phyloP scores from a whole-genome alignment of 1,140 invertebrate species.

The Acyrthosiphon pisum region DNA sequence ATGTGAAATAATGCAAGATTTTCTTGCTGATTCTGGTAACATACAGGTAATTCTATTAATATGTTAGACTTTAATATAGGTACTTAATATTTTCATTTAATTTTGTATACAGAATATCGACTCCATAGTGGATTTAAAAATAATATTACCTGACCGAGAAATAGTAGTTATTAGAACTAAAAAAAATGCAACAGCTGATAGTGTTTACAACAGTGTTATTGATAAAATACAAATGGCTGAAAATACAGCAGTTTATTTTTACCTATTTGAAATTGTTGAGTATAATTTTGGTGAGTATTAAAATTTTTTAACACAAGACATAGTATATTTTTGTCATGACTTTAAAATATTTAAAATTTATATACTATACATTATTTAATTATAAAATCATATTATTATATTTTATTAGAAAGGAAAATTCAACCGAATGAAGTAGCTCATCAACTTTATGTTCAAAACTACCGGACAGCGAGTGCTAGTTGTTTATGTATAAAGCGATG shows the following conservation, averaged over 20 bases:
- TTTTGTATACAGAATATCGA: constrained; percentile 70
- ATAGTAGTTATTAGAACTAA: constrained; percentile 92
- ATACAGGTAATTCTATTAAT: constrained; percentile 66
- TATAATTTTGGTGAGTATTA: constrained; percentile 85
- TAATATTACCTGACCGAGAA: constrained; percentile 75
- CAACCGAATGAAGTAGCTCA: constrained; percentile 94
- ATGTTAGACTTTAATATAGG: background rate
- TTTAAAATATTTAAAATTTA: background rate
- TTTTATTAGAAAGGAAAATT: constrained; percentile 85
- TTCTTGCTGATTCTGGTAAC: constrained; percentile 91
- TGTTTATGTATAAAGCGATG: constrained; percentile 94
- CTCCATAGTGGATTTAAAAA: constrained; percentile 92
- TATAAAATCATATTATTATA: background rate
- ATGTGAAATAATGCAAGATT: constrained; percentile 96
- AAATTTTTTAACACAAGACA: background rate
- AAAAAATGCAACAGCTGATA: constrained; percentile 87
- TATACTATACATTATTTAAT: background rate
- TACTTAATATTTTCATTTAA: background rate
- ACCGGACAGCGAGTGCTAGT: constrained; percentile 96
- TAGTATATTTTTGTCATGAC: background rate
- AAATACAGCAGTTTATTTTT: constrained; percentile 89
- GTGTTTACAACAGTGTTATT: constrained; percentile 90
- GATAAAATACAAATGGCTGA: constrained; percentile 83
- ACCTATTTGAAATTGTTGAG: constrained; percentile 97
- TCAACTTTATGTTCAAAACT: constrained; percentile 98